Conservation (phyloP, 2,888 invertebrate species). For the Parthenolecanium corni region DNA sequence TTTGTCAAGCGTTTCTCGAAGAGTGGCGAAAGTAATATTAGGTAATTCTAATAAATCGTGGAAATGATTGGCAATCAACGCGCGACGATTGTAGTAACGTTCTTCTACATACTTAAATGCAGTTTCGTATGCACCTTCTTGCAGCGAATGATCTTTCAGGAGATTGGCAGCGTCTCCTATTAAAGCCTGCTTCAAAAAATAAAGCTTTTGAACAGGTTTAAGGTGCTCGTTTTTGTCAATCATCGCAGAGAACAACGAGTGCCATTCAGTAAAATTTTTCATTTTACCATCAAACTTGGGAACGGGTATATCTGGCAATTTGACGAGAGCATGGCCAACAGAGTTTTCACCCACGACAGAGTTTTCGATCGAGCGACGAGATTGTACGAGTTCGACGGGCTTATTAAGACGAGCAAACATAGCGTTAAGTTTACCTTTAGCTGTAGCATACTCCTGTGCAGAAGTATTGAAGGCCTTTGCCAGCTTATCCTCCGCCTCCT, state of each 20-base stretch:
- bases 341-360: not conserved
- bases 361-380: not conserved
- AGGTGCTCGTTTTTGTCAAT: not conserved
- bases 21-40: not conserved
- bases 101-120: not conserved
- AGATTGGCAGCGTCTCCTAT: not conserved
- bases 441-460: not conserved
- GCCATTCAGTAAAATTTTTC: not conserved
- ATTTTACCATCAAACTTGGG: too few relatives aligned
- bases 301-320: constrained; percentile 12
- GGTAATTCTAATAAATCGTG: not conserved
- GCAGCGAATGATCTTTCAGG: not conserved
- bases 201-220: not conserved
- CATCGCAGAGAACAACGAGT: too few relatives aligned
- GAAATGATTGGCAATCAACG: not conserved
- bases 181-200: not conserved
- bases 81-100: not conserved
- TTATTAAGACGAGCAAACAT: too few relatives aligned
- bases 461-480: not conserved
- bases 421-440: not conserved
- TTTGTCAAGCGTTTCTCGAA: not conserved
- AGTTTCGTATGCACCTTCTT: not conserved
- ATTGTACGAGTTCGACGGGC: not conserved
- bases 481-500: not conserved
- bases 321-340: not conserved